A percentile compares a stretch with the other conserved stretches of the same genome.
Evolutionary conservation across 2,797 vertebrate genomes (phyloP).

Genomic region (Liparis tanakae): DNA sequence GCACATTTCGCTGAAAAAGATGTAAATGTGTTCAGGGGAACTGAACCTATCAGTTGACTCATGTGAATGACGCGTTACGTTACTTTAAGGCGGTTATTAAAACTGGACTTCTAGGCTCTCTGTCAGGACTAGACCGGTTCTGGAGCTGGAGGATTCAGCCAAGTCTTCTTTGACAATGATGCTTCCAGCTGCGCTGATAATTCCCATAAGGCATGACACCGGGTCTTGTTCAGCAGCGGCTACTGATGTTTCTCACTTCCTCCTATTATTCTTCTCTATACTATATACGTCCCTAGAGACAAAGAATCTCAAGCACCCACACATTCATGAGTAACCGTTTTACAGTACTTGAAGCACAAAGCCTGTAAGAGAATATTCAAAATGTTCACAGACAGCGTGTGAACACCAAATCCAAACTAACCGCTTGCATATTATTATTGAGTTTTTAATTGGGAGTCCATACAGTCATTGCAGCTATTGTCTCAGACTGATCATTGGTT

Average conservation of each 20-base stretch:
- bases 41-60: constrained; percentile 23
- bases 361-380: not conserved
- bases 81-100: constrained; percentile 11
- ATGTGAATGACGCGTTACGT: not conserved
- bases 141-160: constrained; percentile 14
- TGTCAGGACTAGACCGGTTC: constrained; percentile 14
- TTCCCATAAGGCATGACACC: not conserved
- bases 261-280: constrained; percentile 7
- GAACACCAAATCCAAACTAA: not conserved
- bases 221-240: constrained; percentile 16
- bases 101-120: not conserved
- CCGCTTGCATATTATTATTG: not conserved
- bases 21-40: constrained; percentile 32
- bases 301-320: not conserved
- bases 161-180: constrained; percentile 12
- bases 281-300: constrained; percentile 2
- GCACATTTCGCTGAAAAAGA: not conserved
- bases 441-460: not conserved
- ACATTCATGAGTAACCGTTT: not conserved
- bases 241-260: not conserved
- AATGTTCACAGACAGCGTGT: not conserved
- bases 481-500: not conserved
- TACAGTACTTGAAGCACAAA: not conserved
- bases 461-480: too few relatives aligned
- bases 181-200: constrained; percentile 18